Conservation (phyloP, 2,888 invertebrate species). For the Lissonota sp. region DNA sequence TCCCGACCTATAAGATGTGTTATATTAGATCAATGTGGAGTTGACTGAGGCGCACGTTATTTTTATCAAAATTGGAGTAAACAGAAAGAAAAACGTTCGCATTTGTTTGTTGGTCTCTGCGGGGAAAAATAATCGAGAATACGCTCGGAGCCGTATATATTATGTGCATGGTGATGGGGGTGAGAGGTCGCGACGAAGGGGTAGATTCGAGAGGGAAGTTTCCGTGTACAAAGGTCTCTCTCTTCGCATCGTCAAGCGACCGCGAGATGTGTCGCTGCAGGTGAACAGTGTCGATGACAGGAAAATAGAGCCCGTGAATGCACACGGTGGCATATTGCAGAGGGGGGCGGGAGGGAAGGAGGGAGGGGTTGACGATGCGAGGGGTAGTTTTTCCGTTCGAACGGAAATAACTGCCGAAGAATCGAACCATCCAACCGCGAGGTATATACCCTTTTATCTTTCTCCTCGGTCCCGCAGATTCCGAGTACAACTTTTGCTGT, state of each 20-base stretch:
- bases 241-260: conserved; percentile 40
- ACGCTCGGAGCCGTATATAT: conserved; percentile 18
- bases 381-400: conserved; percentile 57
- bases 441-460: conserved; percentile 59
- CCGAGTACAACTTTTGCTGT: conserved; percentile 44
- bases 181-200: background rate
- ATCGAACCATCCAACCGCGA: conserved; percentile 66
- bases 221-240: background rate
- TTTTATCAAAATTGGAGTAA: conserved; percentile 54
- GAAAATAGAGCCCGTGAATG: conserved; percentile 33
- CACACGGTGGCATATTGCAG: conserved; percentile 1
- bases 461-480: conserved; percentile 44
- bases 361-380: background rate
- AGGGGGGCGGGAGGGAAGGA: too few relatives aligned
- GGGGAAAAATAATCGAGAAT: conserved; percentile 12
- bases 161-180: conserved; percentile 10
- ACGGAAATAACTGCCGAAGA: conserved; percentile 74
- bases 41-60: conserved; percentile 21
- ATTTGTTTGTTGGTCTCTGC: conserved; percentile 20
- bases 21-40: background rate
- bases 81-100: conserved; percentile 17
- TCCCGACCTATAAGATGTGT: background rate
- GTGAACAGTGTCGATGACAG: conserved; percentile 70
- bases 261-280: conserved; percentile 52
- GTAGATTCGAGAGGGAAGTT: conserved; percentile 44